These are phyloP conservation scores for Lasioglossum calceatum DNA, from an alignment of 2,888 invertebrate species.

Conservation along the genomic window DNA sequence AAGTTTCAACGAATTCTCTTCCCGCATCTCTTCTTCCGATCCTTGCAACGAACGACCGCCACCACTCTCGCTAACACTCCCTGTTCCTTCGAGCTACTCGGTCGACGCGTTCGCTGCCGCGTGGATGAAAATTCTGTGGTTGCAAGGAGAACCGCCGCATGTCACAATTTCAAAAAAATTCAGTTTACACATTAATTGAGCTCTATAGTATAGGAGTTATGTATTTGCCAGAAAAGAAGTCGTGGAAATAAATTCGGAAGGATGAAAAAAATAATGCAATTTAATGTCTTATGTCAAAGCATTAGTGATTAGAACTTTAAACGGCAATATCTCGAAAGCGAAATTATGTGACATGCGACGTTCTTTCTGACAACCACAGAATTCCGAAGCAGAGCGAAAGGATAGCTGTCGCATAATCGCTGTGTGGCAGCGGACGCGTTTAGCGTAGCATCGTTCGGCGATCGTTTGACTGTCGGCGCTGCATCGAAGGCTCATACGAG, in stretches of 20 bases:
- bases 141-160: no score
- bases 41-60: constrained; percentile 40
- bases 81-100: background rate
- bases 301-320: no score
- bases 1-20: constrained; percentile 58
- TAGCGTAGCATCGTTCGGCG: background rate
- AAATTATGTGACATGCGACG: no score
- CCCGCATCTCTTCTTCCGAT: constrained; percentile 56
- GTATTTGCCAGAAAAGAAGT: no score
- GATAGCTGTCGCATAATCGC: background rate
- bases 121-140: background rate
- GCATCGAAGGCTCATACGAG: background rate
- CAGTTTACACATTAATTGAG: no score
- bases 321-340: no score
- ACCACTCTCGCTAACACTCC: constrained; percentile 1
- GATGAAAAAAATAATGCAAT: no score
- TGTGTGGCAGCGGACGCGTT: background rate
- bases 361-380: no score
- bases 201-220: no score
- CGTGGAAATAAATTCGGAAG: no score
- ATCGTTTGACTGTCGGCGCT: constrained; percentile 10
- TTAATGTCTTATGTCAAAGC: no score
- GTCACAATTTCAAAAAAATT: no score
- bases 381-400: background rate
- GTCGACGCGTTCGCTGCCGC: background rate